Evolutionary conservation across 2,797 vertebrate species (phyloP), one percentile per base, ranked within the genome.

Genomic region (Aldrovandia affinis): DNA sequence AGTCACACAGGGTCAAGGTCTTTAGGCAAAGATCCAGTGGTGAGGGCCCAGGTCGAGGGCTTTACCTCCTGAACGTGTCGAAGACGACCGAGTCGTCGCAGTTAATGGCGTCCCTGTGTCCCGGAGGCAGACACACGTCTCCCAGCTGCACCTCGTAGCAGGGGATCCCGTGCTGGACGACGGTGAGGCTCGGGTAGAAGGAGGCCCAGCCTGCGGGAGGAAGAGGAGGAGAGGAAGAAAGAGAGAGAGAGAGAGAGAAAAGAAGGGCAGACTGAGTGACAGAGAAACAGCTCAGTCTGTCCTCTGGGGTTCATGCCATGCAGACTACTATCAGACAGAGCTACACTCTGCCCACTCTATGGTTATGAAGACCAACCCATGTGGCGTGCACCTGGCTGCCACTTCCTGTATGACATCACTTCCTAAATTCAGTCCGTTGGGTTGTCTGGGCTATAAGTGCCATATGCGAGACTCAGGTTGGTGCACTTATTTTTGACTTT

Each of bases 61-160:
- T 28, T 54, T 44, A 84, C 98, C 98, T 99, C 96, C 97, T 98
- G 96, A 99, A 99, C 87, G 98, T 99, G 96, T 99, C 98, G 95
- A 99, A 99, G 92, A 99, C 98, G 78, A 98, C 97, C 36, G 98
- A 99, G 96, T 99, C 98, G 87, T 99, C 98, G 93, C 98, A 99
- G 95, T 99, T 99, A 92, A 98, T 98, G 95, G 98, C 97, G 93
- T 99, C 97, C 77, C 97, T 97, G 95, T 99, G 98, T 95, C 97
- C 98, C 85, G 98, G 98, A 90, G 98, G 98, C 95, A 99, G 97
- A 95, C 98, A 99, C 90, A 98, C 88, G 89, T 99, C 98, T 86
- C 98, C 98, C 92, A 97, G 89, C 90, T 98, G 97, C 95, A 99
- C 96, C 94, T 99, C 98, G 91, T 97, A 99, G 92, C 98, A 99